Percentiles rank a stretch among this genome's conserved stretches.
Evolutionary conservation across 2,888 invertebrate genomes (phyloP).

Genomic region (Tenthredo scrophulariae): DNA sequence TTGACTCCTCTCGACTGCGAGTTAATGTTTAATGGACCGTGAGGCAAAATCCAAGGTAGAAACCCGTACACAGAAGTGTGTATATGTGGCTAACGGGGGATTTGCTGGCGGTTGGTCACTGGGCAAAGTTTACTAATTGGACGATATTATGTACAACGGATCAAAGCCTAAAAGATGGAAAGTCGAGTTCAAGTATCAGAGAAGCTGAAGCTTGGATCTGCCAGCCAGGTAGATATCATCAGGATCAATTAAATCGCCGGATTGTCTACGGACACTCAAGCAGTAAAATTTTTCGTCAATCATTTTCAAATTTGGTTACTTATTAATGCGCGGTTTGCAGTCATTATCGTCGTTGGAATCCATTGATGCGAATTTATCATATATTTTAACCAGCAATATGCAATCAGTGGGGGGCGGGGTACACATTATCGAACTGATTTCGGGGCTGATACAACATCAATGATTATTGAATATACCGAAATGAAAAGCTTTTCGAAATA

Average conservation of each 20-base stretch:
- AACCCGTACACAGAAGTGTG: neutral
- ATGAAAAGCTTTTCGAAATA: neutral
- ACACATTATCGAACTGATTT: slow-evolving; percentile 34
- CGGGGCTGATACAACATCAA: slow-evolving; percentile 38
- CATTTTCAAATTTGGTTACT: neutral
- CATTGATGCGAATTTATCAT: neutral
- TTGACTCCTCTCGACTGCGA: slow-evolving; percentile 19
- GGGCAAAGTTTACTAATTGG: slow-evolving; percentile 20
- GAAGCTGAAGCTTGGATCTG: neutral
- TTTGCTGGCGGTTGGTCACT: slow-evolving; percentile 28
- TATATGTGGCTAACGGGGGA: neutral
- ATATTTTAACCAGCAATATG: neutral
- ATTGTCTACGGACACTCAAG: neutral
- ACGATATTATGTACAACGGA: slow-evolving; percentile 28
- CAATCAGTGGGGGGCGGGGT: slow-evolving; percentile 40
- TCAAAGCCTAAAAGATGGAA: slow-evolving; percentile 26
- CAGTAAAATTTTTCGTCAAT: neutral
- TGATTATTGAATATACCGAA: slow-evolving; percentile 39
- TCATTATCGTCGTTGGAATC: neutral
- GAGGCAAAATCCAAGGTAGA: slow-evolving; percentile 6
- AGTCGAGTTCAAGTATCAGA: slow-evolving; percentile 1
- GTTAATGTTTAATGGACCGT: slow-evolving; percentile 12
- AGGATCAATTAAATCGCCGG: neutral
- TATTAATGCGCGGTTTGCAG: neutral
- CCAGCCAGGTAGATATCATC: neutral